Conservation (phyloP, 1,140 invertebrate species). For the Lasioglossum albipes region DNA sequence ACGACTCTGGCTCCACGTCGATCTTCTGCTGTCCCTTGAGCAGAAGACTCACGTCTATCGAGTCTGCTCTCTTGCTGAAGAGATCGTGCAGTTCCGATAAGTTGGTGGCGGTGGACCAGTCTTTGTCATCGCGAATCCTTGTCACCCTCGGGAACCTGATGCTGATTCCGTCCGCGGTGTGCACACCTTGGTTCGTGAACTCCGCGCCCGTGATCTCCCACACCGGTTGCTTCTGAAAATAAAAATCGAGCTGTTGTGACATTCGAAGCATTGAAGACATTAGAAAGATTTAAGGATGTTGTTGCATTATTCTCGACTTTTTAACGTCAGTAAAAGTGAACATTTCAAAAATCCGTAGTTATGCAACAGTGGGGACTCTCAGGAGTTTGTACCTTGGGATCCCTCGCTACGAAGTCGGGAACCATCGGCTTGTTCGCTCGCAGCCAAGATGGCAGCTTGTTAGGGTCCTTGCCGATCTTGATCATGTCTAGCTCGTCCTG, state of each 20-base stretch:
- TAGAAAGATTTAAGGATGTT: too few relatives aligned
- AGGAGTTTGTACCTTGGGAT: slow-evolving; percentile 84
- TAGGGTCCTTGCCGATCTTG: slow-evolving; percentile 89
- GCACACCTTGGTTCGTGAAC: slow-evolving; percentile 91
- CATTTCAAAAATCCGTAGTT: too few relatives aligned
- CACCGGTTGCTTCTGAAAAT: slow-evolving; percentile 86
- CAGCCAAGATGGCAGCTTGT: slow-evolving; percentile 89
- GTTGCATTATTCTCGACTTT: too few relatives aligned
- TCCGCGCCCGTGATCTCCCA: slow-evolving; percentile 97
- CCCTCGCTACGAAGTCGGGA: slow-evolving; percentile 92
- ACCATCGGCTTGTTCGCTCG: slow-evolving; percentile 89
- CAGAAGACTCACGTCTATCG: slow-evolving; percentile 84
- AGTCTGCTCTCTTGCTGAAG: slow-evolving; percentile 85
- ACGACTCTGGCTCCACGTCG: background rate
- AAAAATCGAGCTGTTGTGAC: background rate
- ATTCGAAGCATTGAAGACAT: too few relatives aligned
- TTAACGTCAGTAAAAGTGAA: too few relatives aligned
- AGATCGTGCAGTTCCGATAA: slow-evolving; percentile 86
- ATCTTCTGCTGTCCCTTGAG: slow-evolving; percentile 9
- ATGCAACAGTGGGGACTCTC: too few relatives aligned
- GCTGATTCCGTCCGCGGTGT: slow-evolving; percentile 95
- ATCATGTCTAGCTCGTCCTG: slow-evolving; percentile 89
- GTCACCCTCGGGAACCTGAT: slow-evolving; percentile 95
- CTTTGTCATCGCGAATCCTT: slow-evolving; percentile 90
- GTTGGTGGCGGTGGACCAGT: slow-evolving; percentile 90